Evolutionary conservation across 2,888 invertebrate species (phyloP), one percentile per base, ranked within the genome.

Genomic region (Chrysotoxum bicinctum): DNA sequence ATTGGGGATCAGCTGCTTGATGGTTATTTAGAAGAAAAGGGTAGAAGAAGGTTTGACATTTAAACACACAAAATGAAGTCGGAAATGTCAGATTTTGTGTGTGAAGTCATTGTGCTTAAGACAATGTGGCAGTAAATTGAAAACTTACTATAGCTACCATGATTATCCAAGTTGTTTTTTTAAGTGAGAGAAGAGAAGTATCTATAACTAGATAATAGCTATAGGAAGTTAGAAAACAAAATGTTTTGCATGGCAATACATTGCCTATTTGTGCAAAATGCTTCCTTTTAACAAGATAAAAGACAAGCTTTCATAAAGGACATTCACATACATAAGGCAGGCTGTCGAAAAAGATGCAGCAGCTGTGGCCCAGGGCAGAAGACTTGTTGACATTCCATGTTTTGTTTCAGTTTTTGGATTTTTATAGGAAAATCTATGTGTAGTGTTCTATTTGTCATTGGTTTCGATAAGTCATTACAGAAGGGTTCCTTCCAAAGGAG

Each of bases 1-100:
- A 81, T 85, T 76, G 68, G 81, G 81, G 85, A 85, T 85, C 85
- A 85, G 85, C 81, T 85, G 85, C 40, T 77, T 76, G 62, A 37
- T 76, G 72, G 69, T 64, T 81, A 43, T 72, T 30, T 30, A 5
- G 45, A 72, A 16, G 30, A 40, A 26, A 40, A 19, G 50, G 50
- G 14, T 50, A 23, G 37, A 64, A 30, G n/a, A 52, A 12, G 45
- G 56, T 56, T 58, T 74, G 70, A 66, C 64, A 75, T 69, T 80
- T 37, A 56, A 16, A 82, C 21, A 82, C 21, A 82, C 60, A 45
- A 37, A 80, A 76, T 80, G 72, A 81, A 76, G 76, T 69, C 76
- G 76, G 81, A 85, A 81, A 81, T 81, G 81, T 81, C 81, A 85
- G 75, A 80, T 69, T 76, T 76, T 70, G 45, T 70, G 10, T 50